Evolutionary conservation across 2,113 vertebrate genomes (phyloP).

Genomic region (Amia ocellicauda): DNA sequence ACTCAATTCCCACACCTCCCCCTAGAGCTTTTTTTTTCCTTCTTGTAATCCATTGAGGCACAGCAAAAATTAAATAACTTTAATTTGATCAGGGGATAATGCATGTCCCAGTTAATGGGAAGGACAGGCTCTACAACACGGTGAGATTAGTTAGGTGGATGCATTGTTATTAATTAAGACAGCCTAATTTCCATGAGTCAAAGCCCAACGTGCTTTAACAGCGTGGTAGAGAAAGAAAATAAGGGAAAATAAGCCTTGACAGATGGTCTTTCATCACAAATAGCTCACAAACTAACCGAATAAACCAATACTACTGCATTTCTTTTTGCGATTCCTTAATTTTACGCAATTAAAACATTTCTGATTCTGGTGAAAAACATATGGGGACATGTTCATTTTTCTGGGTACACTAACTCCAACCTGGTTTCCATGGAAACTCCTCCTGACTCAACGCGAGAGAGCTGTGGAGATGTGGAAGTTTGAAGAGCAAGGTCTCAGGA

Average conservation of each 20-base stretch:
- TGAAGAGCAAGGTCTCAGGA: conserved; percentile 8
- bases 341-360: conserved; percentile 47
- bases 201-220: conserved; percentile 46
- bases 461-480: conserved; percentile 17
- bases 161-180: conserved; percentile 64
- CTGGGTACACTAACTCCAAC: conserved; percentile 36
- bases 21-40: conserved; percentile 37
- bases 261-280: conserved; percentile 46
- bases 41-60: conserved; percentile 49
- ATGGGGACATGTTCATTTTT: conserved; percentile 46
- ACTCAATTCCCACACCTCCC: conserved; percentile 43
- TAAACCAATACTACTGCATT: conserved; percentile 32
- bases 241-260: conserved; percentile 37
- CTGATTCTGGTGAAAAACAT: conserved; percentile 33
- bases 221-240: conserved; percentile 42
- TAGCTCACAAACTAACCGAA: conserved; percentile 34
- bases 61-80: conserved; percentile 59
- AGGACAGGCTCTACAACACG: conserved; percentile 63
- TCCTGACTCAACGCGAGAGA: conserved; percentile 18
- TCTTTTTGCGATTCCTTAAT: conserved; percentile 40
- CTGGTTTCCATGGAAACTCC: conserved; percentile 49
- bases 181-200: conserved; percentile 39
- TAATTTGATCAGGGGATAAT: conserved; percentile 69
- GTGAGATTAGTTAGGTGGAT: conserved; percentile 58
- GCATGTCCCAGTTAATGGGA: conserved; percentile 61